Evolutionary conservation across 2,888 invertebrate species (phyloP), one percentile per base, ranked within the genome.

Genomic region (Clepsis dumicolana): DNA sequence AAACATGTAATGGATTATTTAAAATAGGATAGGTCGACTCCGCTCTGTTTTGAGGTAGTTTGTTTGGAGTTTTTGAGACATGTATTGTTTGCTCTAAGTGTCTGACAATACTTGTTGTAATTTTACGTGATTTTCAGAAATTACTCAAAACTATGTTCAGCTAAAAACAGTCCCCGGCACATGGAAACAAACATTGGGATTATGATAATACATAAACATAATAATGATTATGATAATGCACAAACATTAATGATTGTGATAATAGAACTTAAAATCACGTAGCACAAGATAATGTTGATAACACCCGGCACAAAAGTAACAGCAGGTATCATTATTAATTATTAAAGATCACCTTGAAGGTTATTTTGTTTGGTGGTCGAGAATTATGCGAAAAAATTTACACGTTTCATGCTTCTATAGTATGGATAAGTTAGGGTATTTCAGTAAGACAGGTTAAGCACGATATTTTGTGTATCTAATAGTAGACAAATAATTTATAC

Each of bases 1-100:
- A 53, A 59, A 59, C 38, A 29, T 57, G 32, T 59, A 44, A 53
- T n/a, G 16, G 57, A 18, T 18, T 16, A 29, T 57, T 57, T 50
- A 41, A 41, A 56, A 66, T 18, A 16, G 24, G n/a, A 52, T 18
- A 16, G 24, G n/a, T 41, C n/a, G n/a, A 4, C 21, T 52, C 21
- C 8, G 27, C 14, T 41, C 24, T 25, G 35, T 16, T 62, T 25
- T 16, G 21, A 14, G 21, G 21, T 48, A 21, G 4, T 7, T 12
- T 48, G 16, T 56, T 56, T 21, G 24, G 2, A 14, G 4, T 41
- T 27, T 63, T 21, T 21, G 48, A 4, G n/a, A 21, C 14, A 14
- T 5, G 18, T 48, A 16, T 21, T 21, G 18, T 7, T 10, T 12
- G 29, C 16, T 35, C 2, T 10, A 10, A 48, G 8, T 21, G 14